phyloP scores from a whole-genome alignment of 30 jellyfish, hydroid and myxozoan genomes.

The Nemopilema nomurai region DNA sequence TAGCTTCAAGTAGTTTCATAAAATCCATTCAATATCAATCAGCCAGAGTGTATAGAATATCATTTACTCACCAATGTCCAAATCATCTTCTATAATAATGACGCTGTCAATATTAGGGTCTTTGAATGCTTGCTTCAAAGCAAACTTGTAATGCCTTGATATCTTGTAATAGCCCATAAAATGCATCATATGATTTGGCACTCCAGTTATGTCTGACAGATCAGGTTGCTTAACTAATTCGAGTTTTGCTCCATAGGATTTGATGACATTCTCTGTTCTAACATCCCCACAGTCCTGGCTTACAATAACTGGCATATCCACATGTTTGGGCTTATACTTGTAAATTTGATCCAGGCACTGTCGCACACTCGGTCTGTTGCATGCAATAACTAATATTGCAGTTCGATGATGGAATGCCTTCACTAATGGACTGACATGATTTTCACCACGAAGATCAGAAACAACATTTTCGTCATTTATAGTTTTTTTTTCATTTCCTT shows the following conservation, averaged over 20 bases:
- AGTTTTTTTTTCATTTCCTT: neutral
- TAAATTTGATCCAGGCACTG: conserved; percentile 88
- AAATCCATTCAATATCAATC: neutral
- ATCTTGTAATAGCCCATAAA: conserved; percentile 95
- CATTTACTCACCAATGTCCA: conserved; percentile 81
- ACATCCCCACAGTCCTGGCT: conserved; percentile 98
- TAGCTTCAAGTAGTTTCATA: neutral
- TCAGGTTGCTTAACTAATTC: conserved; percentile 89
- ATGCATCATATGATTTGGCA: conserved; percentile 80
- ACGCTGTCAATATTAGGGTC: conserved; percentile 79
- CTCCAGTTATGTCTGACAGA: conserved; percentile 76
- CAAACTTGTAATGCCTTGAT: conserved; percentile 92
- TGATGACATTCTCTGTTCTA: conserved; percentile 85
- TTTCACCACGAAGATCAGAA: neutral
- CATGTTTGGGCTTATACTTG: conserved; percentile 69
- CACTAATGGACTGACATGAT: neutral
- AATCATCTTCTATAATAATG: conserved; percentile 95
- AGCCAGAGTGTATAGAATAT: neutral
- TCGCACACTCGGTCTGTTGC: conserved; percentile 96
- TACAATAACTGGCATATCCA: conserved; percentile 84
- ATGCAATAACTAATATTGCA: conserved; percentile 86
- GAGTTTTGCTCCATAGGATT: conserved; percentile 82
- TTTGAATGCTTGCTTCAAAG: conserved; percentile 78
- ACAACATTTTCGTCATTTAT: neutral
- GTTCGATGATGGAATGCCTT: conserved; percentile 23